Evolutionary conservation across 2,797 vertebrate genomes (phyloP).

Genomic region (Notoglanidium macrostoma): DNA sequence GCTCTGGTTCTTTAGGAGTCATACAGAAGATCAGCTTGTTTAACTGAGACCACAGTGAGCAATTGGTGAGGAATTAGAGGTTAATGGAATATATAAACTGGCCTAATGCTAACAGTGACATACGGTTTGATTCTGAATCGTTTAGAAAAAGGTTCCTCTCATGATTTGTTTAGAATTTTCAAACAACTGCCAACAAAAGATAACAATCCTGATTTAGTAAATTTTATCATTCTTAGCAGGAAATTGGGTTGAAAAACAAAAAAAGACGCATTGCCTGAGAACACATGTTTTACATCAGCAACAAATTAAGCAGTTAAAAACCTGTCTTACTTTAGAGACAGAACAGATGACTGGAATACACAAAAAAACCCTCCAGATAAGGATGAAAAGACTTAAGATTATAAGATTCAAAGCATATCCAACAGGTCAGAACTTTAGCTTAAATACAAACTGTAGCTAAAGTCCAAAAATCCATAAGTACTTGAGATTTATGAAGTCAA

Average conservation of each 20-base stretch:
- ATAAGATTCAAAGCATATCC: neutral
- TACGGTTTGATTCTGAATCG: neutral
- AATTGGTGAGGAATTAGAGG: constrained; percentile 4
- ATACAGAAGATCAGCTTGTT: constrained; percentile 21
- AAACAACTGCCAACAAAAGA: constrained; percentile 6
- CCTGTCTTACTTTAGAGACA: neutral
- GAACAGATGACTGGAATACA: neutral
- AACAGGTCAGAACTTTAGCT: neutral
- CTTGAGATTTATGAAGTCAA: neutral
- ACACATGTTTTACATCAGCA: constrained; percentile 12
- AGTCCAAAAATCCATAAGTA: neutral
- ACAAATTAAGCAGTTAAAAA: neutral
- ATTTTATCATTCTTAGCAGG: neutral
- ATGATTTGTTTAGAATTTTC: neutral
- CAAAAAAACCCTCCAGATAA: neutral
- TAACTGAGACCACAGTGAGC: constrained; percentile 18
- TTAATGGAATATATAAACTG: neutral
- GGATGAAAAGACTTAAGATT: neutral
- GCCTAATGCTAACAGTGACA: too few species aligned
- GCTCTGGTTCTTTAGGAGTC: constrained; percentile 32
- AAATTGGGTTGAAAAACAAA: neutral
- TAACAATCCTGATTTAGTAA: neutral
- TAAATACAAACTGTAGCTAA: neutral
- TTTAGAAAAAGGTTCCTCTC: neutral
- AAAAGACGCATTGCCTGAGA: neutral